phyloP scores from a whole-genome alignment of 1,140 invertebrate species.

The Hestina assimilis region DNA sequence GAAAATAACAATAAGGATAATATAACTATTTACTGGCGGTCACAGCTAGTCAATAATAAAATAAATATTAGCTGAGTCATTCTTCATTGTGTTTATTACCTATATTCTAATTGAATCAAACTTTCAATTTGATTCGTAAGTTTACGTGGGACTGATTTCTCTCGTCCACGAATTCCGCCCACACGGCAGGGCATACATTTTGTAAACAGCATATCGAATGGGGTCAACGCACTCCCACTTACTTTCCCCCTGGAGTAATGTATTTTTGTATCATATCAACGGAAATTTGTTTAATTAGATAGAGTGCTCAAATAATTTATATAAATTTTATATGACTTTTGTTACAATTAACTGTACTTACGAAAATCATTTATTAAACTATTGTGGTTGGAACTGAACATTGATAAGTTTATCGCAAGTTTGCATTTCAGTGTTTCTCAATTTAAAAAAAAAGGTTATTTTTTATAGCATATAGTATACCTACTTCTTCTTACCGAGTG shows the following conservation, averaged over 20 bases:
- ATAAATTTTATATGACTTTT: too few relatives aligned
- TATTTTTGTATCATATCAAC: constrained; percentile 25
- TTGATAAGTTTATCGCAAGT: too few relatives aligned
- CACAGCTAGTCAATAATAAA: too few relatives aligned
- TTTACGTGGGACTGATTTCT: constrained; percentile 20
- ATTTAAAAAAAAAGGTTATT: too few relatives aligned
- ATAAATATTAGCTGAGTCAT: not conserved
- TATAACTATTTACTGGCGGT: too few relatives aligned
- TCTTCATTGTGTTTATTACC: not conserved
- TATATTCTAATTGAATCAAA: constrained; percentile 5
- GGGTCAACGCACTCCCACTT: constrained; percentile 27
- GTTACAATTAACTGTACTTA: too few relatives aligned
- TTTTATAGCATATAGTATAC: too few relatives aligned
- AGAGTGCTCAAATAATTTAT: not conserved
- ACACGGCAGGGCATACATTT: constrained; percentile 21
- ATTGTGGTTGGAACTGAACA: too few relatives aligned
- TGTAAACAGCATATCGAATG: constrained; percentile 28
- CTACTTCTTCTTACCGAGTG: too few relatives aligned
- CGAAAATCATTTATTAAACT: too few relatives aligned
- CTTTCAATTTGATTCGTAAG: constrained; percentile 23
- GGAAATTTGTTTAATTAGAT: constrained; percentile 18
- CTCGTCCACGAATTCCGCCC: constrained; percentile 3
- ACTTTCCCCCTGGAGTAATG: constrained; percentile 20
- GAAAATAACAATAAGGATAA: too few relatives aligned
- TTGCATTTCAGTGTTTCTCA: too few relatives aligned